phyloP scores from a whole-genome alignment of 1,140 invertebrate genomes.

The Macrotrachela quadricornifera region DNA sequence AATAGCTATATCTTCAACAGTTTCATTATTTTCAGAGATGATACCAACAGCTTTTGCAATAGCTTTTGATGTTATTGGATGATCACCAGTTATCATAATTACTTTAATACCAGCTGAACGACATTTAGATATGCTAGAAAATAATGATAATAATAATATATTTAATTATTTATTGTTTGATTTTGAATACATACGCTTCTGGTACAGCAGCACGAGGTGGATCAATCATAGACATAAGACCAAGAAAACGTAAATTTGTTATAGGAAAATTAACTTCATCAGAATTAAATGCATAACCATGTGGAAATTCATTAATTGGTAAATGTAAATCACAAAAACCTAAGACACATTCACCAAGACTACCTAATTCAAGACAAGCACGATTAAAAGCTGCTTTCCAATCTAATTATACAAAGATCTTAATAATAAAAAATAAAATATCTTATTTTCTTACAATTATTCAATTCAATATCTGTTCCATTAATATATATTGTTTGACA shows the following conservation, averaged over 20 bases:
- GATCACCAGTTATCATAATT: slow-evolving; percentile 57
- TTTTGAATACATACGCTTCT: slow-evolving; percentile 36
- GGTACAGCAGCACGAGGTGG: slow-evolving; percentile 45
- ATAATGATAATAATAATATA: not conserved
- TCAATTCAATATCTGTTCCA: slow-evolving; percentile 74
- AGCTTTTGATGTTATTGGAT: slow-evolving; percentile 97
- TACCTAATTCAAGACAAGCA: slow-evolving; percentile 89
- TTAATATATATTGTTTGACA: slow-evolving; percentile 87
- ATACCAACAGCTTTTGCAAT: slow-evolving; percentile 98
- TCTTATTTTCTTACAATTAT: slow-evolving; percentile 59
- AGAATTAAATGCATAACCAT: slow-evolving; percentile 68
- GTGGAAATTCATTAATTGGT: slow-evolving; percentile 63
- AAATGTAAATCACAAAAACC: slow-evolving; percentile 71
- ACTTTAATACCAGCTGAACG: slow-evolving; percentile 16
- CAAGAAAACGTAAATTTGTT: slow-evolving; percentile 78
- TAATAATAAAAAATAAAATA: no score
- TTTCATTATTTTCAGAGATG: slow-evolving; percentile 71
- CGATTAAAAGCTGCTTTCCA: slow-evolving; percentile 95
- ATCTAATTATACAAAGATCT: slow-evolving; percentile 21
- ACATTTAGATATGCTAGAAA: slow-evolving; percentile 5
- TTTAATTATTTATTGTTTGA: no score
- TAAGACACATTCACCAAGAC: slow-evolving; percentile 85
- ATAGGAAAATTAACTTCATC: slow-evolving; percentile 75
- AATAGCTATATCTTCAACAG: slow-evolving; percentile 79
- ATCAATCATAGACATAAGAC: slow-evolving; percentile 98